These are phyloP conservation scores for Scaptomyza montana DNA, from an alignment of 1,140 invertebrate genomes.

Conservation along the genomic window DNA sequence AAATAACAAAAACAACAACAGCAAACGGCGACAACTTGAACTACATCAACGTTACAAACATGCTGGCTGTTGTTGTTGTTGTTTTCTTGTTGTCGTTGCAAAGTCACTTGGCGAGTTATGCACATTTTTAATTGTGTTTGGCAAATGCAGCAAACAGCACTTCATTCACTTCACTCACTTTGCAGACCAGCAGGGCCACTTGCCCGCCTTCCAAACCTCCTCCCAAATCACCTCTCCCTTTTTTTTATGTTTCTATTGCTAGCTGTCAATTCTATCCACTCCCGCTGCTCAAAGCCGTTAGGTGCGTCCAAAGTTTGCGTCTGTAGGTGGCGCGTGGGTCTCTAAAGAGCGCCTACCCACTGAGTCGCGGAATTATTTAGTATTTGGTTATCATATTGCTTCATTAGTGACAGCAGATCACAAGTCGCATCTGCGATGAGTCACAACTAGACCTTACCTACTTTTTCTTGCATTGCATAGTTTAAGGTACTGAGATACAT, in stretches of 20 bases:
- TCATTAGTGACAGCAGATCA: constrained; percentile 25
- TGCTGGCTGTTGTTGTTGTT: constrained; percentile 5
- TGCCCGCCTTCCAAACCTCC: constrained; percentile 18
- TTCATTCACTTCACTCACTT: constrained; percentile 54
- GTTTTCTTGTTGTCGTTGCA: constrained; percentile 22
- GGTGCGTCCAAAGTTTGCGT: constrained; percentile 48
- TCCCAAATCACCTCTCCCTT: constrained; percentile 13
- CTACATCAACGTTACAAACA: constrained; percentile 53
- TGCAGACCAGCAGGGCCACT: constrained; percentile 44
- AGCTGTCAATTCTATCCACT: constrained; percentile 16
- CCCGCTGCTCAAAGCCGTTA: constrained; percentile 60
- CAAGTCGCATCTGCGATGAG: constrained; percentile 23
- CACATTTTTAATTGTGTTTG: constrained; percentile 81
- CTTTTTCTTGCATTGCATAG: neutral
- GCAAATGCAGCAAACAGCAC: constrained; percentile 57
- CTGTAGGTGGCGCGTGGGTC: constrained; percentile 32
- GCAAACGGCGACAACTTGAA: constrained; percentile 58
- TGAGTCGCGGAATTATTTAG: neutral
- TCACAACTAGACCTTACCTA: constrained; percentile 16
- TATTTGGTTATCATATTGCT: constrained; percentile 23
- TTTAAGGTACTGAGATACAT: no score
- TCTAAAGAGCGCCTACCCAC: neutral
- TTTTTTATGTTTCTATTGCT: constrained; percentile 27
- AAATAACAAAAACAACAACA: constrained; percentile 14
- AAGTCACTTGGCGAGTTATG: constrained; percentile 61